A percentile compares a stretch with the other conserved stretches of the same genome.
Conservation (phyloP, 2,888 invertebrate species). For the Napeogenes sylphis region DNA sequence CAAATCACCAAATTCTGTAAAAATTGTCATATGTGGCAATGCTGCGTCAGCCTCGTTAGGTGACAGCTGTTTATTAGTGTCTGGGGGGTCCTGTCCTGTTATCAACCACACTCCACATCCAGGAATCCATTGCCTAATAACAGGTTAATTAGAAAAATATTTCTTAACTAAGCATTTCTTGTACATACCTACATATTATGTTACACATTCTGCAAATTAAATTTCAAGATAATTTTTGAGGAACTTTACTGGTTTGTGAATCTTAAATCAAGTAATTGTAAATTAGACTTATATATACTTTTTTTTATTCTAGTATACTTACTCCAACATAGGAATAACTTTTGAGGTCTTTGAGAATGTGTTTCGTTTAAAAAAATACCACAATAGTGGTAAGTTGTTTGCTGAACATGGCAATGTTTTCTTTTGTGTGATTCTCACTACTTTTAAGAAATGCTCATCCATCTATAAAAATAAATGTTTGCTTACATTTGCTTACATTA, state of each 20-base stretch:
- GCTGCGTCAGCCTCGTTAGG: constrained; percentile 53
- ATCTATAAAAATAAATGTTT: constrained; percentile 42
- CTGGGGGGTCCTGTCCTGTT: constrained; percentile 70
- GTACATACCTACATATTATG: too few relatives aligned
- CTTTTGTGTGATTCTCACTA: constrained; percentile 82
- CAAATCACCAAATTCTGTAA: constrained; percentile 84
- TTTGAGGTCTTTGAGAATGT: constrained; percentile 77
- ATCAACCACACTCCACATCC: constrained; percentile 84
- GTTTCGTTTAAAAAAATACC: constrained; percentile 83
- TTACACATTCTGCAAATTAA: too few relatives aligned
- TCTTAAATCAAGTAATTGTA: too few relatives aligned
- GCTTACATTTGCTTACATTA: too few relatives aligned
- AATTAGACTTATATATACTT: too few relatives aligned
- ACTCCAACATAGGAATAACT: constrained; percentile 86
- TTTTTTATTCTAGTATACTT: too few relatives aligned
- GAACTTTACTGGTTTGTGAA: too few relatives aligned
- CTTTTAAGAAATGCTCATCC: constrained; percentile 77
- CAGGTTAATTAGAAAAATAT: not conserved
- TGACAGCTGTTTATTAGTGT: constrained; percentile 48
- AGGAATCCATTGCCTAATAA: constrained; percentile 81
- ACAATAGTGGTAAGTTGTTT: constrained; percentile 79
- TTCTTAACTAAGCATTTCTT: too few relatives aligned
- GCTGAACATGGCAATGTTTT: constrained; percentile 72
- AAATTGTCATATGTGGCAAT: constrained; percentile 81
- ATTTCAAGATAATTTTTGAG: too few relatives aligned